Evolutionary conservation across 2,113 vertebrate species (phyloP).

Genomic region (Opisthocomus hoazin): DNA sequence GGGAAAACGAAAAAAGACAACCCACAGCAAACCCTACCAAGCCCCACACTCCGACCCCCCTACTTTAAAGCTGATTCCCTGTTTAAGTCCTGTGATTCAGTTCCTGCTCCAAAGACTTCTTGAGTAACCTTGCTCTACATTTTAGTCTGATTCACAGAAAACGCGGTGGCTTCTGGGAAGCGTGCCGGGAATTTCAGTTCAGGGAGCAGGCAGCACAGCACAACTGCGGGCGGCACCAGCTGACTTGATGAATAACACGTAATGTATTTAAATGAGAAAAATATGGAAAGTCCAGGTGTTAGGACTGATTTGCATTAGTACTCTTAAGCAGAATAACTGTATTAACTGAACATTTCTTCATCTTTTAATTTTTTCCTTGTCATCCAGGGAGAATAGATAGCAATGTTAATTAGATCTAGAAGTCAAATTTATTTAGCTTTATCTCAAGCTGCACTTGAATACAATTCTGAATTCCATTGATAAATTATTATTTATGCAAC

Average conservation of each 20-base stretch:
- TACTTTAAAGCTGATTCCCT: background rate
- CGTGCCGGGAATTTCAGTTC: background rate
- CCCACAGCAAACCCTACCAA: background rate
- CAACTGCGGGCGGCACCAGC: background rate
- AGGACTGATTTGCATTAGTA: background rate
- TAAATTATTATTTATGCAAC: background rate
- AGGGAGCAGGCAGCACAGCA: background rate
- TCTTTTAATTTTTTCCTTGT: background rate
- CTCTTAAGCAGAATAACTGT: background rate
- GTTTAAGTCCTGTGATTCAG: background rate
- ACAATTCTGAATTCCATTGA: background rate
- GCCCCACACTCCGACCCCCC: rapidly evolving
- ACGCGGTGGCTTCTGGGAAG: background rate
- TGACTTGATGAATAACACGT: background rate
- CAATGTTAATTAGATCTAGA: background rate
- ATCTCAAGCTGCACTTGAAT: background rate
- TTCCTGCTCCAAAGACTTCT: background rate
- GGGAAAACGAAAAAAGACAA: background rate
- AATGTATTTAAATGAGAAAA: background rate
- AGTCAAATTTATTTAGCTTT: background rate
- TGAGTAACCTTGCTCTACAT: background rate
- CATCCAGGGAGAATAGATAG: background rate
- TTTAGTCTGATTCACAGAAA: background rate
- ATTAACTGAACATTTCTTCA: background rate
- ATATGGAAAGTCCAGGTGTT: background rate